These are phyloP conservation scores for Ormyrus nitidulus DNA, from an alignment of 2,888 invertebrate genomes.

Conservation along the genomic window DNA sequence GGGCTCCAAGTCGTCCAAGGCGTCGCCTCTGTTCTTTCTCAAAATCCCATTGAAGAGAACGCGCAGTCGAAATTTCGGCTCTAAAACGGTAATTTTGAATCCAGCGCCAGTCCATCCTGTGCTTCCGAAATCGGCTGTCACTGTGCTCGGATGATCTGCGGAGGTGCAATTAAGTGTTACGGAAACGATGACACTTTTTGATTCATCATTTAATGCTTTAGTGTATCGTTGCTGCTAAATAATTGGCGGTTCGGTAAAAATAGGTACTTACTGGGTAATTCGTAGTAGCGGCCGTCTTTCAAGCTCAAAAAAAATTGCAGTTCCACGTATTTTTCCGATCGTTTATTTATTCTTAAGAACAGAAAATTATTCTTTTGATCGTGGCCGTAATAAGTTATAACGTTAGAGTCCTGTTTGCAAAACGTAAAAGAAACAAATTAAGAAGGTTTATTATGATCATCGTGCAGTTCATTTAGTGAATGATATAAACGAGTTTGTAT, in stretches of 20 bases:
- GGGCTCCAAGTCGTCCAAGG: conserved; percentile 72
- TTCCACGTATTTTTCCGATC: conserved; percentile 78
- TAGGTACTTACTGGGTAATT: conserved; percentile 73
- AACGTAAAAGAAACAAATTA: too few relatives aligned
- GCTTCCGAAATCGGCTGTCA: neutral
- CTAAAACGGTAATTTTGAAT: conserved; percentile 80
- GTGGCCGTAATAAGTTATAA: conserved; percentile 77
- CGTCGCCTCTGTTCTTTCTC: conserved; percentile 71
- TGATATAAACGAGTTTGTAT: too few relatives aligned
- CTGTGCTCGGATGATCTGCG: conserved; percentile 45
- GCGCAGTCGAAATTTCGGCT: conserved; percentile 80
- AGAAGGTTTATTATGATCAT: too few relatives aligned
- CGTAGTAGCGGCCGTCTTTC: conserved; percentile 74
- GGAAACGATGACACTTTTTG: too few relatives aligned
- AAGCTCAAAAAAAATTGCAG: conserved; percentile 77
- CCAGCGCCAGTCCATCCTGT: conserved; percentile 78
- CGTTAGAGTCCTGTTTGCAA: conserved; percentile 72
- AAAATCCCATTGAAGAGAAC: conserved; percentile 84
- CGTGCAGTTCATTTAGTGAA: too few relatives aligned
- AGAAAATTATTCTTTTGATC: conserved; percentile 79
- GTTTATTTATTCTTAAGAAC: conserved; percentile 77
- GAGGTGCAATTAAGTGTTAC: too few relatives aligned
- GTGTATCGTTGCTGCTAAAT: too few relatives aligned
- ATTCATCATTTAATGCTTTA: too few relatives aligned
- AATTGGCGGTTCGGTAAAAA: too few relatives aligned